Conservation (phyloP, 1,140 invertebrate genomes). For the Cherax destructor region DNA sequence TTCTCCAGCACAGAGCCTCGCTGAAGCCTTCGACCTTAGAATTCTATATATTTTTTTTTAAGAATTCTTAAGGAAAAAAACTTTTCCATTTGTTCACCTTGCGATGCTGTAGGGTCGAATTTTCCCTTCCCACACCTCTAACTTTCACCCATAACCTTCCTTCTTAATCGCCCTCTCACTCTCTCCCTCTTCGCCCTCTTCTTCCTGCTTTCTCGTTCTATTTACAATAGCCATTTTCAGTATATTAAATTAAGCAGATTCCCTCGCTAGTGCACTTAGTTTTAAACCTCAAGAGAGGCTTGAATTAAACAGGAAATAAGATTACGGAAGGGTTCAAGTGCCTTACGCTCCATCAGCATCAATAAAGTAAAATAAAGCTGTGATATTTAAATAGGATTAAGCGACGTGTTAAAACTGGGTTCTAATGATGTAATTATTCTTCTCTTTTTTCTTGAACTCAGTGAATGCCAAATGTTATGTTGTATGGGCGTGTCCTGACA, state of each 20-base stretch:
- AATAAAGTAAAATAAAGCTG: background rate
- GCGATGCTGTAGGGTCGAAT: background rate
- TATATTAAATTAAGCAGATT: too few species aligned
- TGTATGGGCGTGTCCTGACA: background rate
- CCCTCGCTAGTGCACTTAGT: too few species aligned
- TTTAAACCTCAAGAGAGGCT: too few species aligned
- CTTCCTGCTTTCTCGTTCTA: too few species aligned
- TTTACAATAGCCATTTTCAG: too few species aligned
- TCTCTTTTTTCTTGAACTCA: background rate
- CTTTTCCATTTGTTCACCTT: background rate
- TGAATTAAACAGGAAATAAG: background rate
- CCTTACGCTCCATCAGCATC: background rate
- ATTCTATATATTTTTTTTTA: background rate
- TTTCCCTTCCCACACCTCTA: background rate
- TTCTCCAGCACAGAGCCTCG: background rate
- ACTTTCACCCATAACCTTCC: too few species aligned
- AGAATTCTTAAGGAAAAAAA: background rate
- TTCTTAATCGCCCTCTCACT: background rate
- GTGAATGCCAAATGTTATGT: background rate
- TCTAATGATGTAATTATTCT: background rate
- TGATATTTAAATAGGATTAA: background rate
- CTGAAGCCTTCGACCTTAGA: background rate
- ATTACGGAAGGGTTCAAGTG: background rate
- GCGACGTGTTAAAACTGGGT: background rate
- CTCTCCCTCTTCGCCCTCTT: background rate